These are phyloP conservation scores for Ganaspis brasiliensis DNA, from an alignment of 2,888 invertebrate genomes.

Conservation along the genomic window DNA sequence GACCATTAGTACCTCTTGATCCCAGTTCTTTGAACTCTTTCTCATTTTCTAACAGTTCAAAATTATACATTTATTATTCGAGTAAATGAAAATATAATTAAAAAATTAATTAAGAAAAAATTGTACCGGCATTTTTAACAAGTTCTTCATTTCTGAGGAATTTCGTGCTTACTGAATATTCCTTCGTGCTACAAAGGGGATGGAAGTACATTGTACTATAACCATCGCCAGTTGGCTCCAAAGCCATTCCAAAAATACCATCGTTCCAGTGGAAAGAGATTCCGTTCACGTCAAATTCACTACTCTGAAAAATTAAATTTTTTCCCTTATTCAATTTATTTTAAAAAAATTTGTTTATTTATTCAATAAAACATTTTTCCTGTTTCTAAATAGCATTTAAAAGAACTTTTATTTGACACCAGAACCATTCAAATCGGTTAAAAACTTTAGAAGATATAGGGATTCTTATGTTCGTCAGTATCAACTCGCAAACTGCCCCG, in stretches of 20 bases:
- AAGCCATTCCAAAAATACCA: conserved; percentile 88
- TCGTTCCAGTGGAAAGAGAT: conserved; percentile 89
- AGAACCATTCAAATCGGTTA: no score
- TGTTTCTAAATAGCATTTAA: no score
- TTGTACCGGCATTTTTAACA: conserved; percentile 76
- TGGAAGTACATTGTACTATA: conserved; percentile 90
- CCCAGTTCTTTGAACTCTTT: conserved; percentile 86
- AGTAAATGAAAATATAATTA: neutral
- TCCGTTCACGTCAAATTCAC: conserved; percentile 88
- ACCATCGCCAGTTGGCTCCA: conserved; percentile 85
- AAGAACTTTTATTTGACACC: no score
- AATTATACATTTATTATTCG: no score
- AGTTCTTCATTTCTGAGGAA: conserved; percentile 83
- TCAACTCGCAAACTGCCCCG: no score
- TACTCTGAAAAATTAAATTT: conserved; percentile 78
- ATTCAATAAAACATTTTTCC: conserved; percentile 26
- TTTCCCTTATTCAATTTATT: neutral
- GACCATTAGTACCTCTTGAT: conserved; percentile 87
- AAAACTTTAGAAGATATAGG: no score
- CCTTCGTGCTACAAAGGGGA: conserved; percentile 88
- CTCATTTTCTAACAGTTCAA: conserved; percentile 82
- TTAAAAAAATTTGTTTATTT: no score
- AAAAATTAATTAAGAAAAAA: neutral
- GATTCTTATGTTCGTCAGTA: no score
- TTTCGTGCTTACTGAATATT: conserved; percentile 88